Evolutionary conservation across 2,888 invertebrate species (phyloP), one percentile per base, ranked within the genome.

Genomic region (Pseudococcus longispinus): DNA sequence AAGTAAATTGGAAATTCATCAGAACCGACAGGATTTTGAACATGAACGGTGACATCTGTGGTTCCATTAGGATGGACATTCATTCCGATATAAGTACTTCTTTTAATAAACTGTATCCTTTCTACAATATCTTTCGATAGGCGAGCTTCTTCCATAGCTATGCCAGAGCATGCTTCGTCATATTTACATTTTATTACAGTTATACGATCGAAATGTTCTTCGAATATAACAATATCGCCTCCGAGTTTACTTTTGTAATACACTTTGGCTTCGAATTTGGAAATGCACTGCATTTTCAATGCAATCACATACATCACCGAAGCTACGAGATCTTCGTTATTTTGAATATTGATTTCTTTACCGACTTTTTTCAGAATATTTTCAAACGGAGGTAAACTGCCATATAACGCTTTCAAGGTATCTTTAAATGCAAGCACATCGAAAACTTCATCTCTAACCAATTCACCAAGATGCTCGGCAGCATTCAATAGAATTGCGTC

Each of bases 61-160:
- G 32, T 42, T 80, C 42, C 42, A 80, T 80, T 80, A 2, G 77
- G 77, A 42, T 42, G 42, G 1, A 80, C 42, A 80, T 80, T 80
- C n/a, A 80, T 80, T 80, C 77, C 77, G 5, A 80, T 18, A 26
- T 80, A 80, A 20, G 77, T 80, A 20, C 77, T 80, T 42, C 42
- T 42, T 42, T 80, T 42, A 20, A 80, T 80, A 20, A 80, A 80
- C 18, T 80, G 20, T 42, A 80, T 80, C 8, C 42, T 80, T 42
- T 80, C 77, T 15, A 80, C 42, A 6, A 80, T 42, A 42, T 80
- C 77, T 42, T 80, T 80, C 5, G 32, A 80, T 8, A 20, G 2
- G 0, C 42, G 23, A 42, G 77, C 77, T 20, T 80, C 77, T 80
- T 80, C 20, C 42, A 80, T 80, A 29, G 77, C 77, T 42, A 42